These are phyloP conservation scores for Meandrina meandrites DNA, from an alignment of 92 coral and sea anemone species.

Conservation along the genomic window DNA sequence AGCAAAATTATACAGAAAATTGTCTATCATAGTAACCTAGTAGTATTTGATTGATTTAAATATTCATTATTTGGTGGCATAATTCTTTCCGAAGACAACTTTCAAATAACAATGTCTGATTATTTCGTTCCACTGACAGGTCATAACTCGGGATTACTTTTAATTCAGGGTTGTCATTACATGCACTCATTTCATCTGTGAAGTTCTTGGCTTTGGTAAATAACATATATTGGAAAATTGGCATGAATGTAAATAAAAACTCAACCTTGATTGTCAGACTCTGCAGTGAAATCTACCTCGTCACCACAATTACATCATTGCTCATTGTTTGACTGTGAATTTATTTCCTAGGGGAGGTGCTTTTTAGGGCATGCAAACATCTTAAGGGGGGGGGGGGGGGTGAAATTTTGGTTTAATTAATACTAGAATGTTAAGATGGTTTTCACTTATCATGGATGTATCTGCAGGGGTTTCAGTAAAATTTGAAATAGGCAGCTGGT, in stretches of 20 bases:
- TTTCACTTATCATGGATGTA: too few species aligned
- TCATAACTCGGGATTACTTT: background rate
- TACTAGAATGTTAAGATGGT: too few species aligned
- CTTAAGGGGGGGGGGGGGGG: too few species aligned
- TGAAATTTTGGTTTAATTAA: too few species aligned
- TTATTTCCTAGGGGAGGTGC: background rate
- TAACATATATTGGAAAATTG: background rate
- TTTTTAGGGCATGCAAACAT: too few species aligned
- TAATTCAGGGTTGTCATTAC: background rate
- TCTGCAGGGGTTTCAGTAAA: too few species aligned
- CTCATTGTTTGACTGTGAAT: background rate
- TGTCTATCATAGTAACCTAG: background rate
- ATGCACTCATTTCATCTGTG: background rate
- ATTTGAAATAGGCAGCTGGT: too few species aligned
- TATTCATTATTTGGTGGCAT: background rate
- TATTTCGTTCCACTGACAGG: background rate
- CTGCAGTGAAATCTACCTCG: background rate
- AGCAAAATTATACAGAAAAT: background rate
- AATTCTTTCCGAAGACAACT: background rate
- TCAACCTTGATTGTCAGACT: background rate
- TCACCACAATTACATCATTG: background rate
- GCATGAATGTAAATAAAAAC: background rate
- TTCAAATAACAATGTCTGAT: background rate
- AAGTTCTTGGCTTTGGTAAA: background rate
- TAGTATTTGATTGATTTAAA: background rate